Evolutionary conservation across 2,113 vertebrate species (phyloP).

Genomic region (Nothoprocta perdicaria): DNA sequence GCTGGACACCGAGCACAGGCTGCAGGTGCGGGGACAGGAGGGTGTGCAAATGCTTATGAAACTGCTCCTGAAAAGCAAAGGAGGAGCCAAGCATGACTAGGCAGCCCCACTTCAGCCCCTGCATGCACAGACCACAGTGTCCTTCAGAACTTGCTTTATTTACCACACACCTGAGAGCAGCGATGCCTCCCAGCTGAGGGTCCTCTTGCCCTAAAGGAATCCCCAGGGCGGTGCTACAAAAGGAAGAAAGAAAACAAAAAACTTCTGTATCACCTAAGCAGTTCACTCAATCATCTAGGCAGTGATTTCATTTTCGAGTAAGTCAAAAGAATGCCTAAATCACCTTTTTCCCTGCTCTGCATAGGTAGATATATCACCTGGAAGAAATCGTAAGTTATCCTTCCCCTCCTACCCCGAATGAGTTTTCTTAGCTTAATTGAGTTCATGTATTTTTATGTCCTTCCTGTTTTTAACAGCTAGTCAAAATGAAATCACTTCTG

Average conservation of each 20-base stretch:
- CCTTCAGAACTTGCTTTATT: not conserved
- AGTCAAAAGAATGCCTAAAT: not conserved
- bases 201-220: not conserved
- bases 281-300: not conserved
- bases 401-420: not conserved
- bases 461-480: not conserved
- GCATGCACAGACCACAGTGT: not conserved
- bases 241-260: not conserved
- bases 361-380: not conserved
- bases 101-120: not conserved
- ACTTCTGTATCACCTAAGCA: not conserved
- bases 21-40: no score
- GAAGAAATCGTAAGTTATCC: not conserved
- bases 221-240: not conserved
- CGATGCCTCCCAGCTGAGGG: not conserved
- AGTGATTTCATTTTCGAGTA: not conserved
- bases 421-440: conserved; percentile 12
- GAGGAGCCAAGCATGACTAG: not conserved
- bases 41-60: not conserved
- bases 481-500: conserved; percentile 18
- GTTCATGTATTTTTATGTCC: not conserved
- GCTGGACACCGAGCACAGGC: no score
- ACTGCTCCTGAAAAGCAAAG: not conserved
- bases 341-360: not conserved
- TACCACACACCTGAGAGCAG: not conserved